Base-by-base conservation (phyloP, 2,797 vertebrate species). In the Hybognathus amarus region DNA sequence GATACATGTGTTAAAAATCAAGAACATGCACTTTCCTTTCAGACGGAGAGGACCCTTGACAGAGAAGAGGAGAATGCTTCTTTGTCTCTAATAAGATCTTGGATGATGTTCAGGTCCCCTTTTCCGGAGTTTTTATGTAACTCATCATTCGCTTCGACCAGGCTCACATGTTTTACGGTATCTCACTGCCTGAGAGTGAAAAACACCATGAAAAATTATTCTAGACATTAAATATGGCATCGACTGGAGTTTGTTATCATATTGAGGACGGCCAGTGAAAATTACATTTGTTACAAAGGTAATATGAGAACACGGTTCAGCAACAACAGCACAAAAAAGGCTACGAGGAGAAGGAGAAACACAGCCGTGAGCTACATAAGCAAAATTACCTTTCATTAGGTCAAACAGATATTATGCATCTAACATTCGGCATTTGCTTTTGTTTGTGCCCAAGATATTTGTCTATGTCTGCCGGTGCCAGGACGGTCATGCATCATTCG, bases 1-100 rank as follows among this genome's bases (percentile, higher is more conserved):
- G 82, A 79, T 89, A 90, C 90, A 90, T 90, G 87, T 91, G 91
- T 91, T 91, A 87, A 77, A 88, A 90, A 91, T 91, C 89, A 91
- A 89, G 88, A 88, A 87, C 87, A 87, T 88, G 84, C 89, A 85
- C 82, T 85, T 77, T 85, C 61, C 82, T 82, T 84, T 89, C 86
- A 86, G 88, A 90, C 85, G 68, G 87, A 89, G 85, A 89, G 85
- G 83, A 88, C 90, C 88, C 87, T 89, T 85, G 89, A 90, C 89
- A 90, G 85, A 86, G 82, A 82, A 80, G 59, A 85, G 83, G 87
- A 91, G 88, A 91, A 89, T 84, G 86, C 85, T 70, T 89, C 90
- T 90, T 91, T 91, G 90, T 91, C 85, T 90, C 86, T 85, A 86
- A 83, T 86, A 88, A 87, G 77, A 87, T 81, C 86, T 89, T 91